Percentiles rank a stretch among this genome's conserved stretches.
These are phyloP conservation scores for Tipula lateralis DNA, from an alignment of 2,888 invertebrate genomes.

Conservation along the genomic window DNA sequence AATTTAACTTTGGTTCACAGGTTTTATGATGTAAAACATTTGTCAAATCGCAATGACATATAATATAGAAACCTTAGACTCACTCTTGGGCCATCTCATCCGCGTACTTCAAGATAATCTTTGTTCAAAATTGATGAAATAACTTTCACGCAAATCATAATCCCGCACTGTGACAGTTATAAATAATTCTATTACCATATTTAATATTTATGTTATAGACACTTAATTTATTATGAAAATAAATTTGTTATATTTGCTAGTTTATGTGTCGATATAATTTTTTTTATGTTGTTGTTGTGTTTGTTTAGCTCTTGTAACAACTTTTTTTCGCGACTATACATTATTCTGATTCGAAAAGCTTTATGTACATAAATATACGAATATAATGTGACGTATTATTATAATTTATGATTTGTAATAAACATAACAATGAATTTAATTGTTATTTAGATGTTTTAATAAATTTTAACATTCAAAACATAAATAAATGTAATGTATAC, in stretches of 20 bases:
- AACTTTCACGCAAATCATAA: background rate
- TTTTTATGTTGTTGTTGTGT: too few relatives aligned
- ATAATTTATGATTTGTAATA: slow-evolving; percentile 19
- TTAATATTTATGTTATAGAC: background rate
- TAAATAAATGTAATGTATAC: background rate
- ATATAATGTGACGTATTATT: background rate
- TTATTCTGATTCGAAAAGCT: background rate
- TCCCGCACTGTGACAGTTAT: background rate
- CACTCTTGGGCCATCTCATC: too few relatives aligned
- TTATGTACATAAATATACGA: background rate
- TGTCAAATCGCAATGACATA: too few relatives aligned
- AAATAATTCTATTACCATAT: background rate
- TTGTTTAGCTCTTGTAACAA: background rate
- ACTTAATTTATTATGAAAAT: background rate
- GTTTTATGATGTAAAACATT: too few relatives aligned
- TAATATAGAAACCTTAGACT: too few relatives aligned
- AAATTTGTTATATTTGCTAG: background rate
- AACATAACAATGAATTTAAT: background rate
- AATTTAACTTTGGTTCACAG: too few relatives aligned
- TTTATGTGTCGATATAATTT: background rate
- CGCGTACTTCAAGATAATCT: too few relatives aligned
- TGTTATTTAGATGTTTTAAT: background rate
- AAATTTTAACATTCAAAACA: background rate
- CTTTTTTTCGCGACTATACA: background rate
- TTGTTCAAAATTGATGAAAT: too few relatives aligned